Conservation (phyloP, 2,888 invertebrate genomes). For the Slavum lentiscoides region DNA sequence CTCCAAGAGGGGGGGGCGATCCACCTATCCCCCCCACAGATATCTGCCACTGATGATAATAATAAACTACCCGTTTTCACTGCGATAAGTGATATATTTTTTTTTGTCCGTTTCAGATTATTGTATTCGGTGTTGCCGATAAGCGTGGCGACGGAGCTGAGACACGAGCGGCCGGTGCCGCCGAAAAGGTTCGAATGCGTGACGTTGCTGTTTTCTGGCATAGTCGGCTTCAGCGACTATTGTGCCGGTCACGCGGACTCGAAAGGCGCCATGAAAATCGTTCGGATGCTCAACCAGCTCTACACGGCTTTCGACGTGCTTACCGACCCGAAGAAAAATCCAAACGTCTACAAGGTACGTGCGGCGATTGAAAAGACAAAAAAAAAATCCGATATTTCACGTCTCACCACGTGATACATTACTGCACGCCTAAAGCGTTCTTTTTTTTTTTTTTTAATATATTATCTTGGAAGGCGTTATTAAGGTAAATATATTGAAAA, state of each 20-base stretch:
- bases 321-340: constrained; percentile 88
- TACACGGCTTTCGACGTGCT: constrained; percentile 93
- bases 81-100: no score
- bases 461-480: no score
- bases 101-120: constrained; percentile 66
- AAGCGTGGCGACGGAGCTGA: constrained; percentile 90
- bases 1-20: no score
- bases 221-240: constrained; percentile 88
- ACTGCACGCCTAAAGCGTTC: no score
- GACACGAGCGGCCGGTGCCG: constrained; percentile 88
- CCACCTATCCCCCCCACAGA: no score
- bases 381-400: no score
- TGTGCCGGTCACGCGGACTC: constrained; percentile 89
- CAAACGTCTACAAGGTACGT: constrained; percentile 91
- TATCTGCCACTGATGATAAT: no score
- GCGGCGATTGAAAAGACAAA: not conserved
- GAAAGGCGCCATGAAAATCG: constrained; percentile 93
- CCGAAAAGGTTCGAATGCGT: constrained; percentile 87
- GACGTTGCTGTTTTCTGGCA: constrained; percentile 90
- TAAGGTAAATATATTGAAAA: no score
- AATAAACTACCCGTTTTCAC: no score
- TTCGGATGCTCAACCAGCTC: constrained; percentile 87
- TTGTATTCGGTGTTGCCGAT: constrained; percentile 92
- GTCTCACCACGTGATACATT: no score
- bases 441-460: no score